Evolutionary conservation across 2,888 invertebrate genomes (phyloP).

Genomic region (Drosophila colorata): DNA sequence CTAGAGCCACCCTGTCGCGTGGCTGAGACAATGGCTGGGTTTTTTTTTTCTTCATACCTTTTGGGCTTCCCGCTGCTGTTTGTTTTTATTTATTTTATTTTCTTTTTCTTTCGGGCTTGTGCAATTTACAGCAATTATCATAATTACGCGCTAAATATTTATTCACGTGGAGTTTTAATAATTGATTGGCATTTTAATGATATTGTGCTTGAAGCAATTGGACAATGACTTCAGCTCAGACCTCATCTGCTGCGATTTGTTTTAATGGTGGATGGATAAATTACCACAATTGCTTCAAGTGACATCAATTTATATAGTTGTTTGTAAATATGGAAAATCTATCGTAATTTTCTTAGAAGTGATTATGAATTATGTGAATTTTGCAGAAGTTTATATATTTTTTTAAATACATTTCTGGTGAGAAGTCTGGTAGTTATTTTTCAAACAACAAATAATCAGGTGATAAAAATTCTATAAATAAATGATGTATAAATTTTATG

Average conservation of each 20-base stretch:
- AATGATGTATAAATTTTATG: too few relatives aligned
- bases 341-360: too few relatives aligned
- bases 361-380: too few relatives aligned
- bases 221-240: not conserved
- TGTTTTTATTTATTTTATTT: constrained; percentile 25
- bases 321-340: too few relatives aligned
- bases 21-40: constrained; percentile 42
- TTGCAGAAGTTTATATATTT: too few relatives aligned
- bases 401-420: too few relatives aligned
- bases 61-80: constrained; percentile 42
- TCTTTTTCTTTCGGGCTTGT: constrained; percentile 25
- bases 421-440: too few relatives aligned
- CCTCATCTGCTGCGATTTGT: constrained; percentile 8
- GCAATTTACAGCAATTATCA: constrained; percentile 50
- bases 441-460: too few relatives aligned
- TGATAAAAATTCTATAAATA: too few relatives aligned
- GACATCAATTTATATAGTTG: not conserved
- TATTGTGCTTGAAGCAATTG: constrained; percentile 26
- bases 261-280: not conserved
- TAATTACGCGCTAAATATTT: constrained; percentile 40
- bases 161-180: constrained; percentile 42
- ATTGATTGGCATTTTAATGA: constrained; percentile 53
- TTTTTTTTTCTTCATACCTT: constrained; percentile 13
- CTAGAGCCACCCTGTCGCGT: constrained; percentile 41
- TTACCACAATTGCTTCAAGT: not conserved